Evolutionary conservation across 2,797 vertebrate species (phyloP).

Genomic region (Acanthopagrus latus): DNA sequence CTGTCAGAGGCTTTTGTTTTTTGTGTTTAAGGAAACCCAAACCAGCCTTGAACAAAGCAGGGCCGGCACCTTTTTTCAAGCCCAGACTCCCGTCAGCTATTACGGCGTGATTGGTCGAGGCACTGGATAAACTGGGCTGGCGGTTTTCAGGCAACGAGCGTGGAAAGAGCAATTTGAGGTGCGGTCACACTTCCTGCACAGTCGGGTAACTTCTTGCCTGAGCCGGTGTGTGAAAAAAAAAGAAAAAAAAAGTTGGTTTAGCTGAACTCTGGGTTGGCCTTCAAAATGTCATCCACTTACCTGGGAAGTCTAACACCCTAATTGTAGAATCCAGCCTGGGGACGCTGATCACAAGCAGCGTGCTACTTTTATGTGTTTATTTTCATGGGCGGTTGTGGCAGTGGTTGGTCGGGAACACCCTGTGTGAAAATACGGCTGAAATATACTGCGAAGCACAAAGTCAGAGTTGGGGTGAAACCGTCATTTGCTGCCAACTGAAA

Average conservation of each 20-base stretch:
- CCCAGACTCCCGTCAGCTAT: constrained; percentile 33
- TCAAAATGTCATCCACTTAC: constrained; percentile 32
- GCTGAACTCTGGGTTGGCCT: constrained; percentile 7
- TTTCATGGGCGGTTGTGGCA: neutral
- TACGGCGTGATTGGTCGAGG: constrained; percentile 25
- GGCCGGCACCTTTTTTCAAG: constrained; percentile 23
- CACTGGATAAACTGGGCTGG: constrained; percentile 36
- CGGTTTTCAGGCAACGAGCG: constrained; percentile 26
- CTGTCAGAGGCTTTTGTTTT: constrained; percentile 30
- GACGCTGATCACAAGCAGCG: constrained; percentile 12
- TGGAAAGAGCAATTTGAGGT: constrained; percentile 49
- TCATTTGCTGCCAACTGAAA: neutral
- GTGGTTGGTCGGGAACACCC: neutral
- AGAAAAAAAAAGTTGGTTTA: neutral
- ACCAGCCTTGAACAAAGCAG: constrained; percentile 30
- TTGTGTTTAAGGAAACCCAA: constrained; percentile 30
- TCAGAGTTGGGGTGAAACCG: neutral
- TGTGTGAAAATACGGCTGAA: neutral
- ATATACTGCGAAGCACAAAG: neutral
- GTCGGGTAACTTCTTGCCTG: constrained; percentile 3
- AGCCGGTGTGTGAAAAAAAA: too few relatives aligned
- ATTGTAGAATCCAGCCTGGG: neutral
- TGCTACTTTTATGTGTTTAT: neutral
- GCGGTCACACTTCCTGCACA: constrained; percentile 43
- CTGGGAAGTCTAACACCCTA: neutral